Evolutionary conservation across 2,888 invertebrate genomes (phyloP), one percentile per base, ranked within the genome.

Genomic region (Linyphia triangularis): DNA sequence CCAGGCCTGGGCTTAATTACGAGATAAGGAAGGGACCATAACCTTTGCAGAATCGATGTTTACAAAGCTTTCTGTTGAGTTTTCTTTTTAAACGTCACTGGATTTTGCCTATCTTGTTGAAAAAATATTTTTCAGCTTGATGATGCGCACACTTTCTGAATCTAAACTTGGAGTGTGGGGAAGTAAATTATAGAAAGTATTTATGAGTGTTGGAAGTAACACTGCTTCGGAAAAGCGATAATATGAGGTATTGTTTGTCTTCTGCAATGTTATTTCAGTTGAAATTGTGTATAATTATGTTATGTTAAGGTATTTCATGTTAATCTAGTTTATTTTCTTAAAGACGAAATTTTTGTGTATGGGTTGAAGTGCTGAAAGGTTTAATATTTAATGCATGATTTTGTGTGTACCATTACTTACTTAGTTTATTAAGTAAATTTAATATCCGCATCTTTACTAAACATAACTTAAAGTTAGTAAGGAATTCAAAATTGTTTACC

Each of bases 1-100:
- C 70, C 26, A 6, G n/a, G 40, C 10, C 70, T 26, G 43, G 24
- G 70, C 70, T 70, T 70, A 70, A 70, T 70, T 70, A 70, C 70
- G 43, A 24, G 24, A 70, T 22, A 30, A 28, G 16, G 30, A 30
- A 65, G 33, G 65, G 43, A 26, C 24, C 43, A 13, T 43, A 51
- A 51, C 51, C 51, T 51, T 51, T n/a, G 51, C n/a, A 16, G 51
- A 51, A 51, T 51, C 51, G 51, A 51, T 51, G 51, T 1, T 13
- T 13, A 51, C n/a, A n/a, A n/a, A n/a, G n/a, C n/a, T 28, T 30
- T 28, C 28, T 65, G 28, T 65, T 30, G n/a, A 43, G n/a, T 43
- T 26, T 43, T 70, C 26, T 61, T 24, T 13, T 43, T 40, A 43
- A 70, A 43, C 70, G 43, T 26, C 16, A 37, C 26, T 33, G 26